A percentile compares a stretch with the other conserved stretches of the same genome.
Evolutionary conservation across 2,113 vertebrate species (phyloP).

Genomic region (Anthoscopus minutus): DNA sequence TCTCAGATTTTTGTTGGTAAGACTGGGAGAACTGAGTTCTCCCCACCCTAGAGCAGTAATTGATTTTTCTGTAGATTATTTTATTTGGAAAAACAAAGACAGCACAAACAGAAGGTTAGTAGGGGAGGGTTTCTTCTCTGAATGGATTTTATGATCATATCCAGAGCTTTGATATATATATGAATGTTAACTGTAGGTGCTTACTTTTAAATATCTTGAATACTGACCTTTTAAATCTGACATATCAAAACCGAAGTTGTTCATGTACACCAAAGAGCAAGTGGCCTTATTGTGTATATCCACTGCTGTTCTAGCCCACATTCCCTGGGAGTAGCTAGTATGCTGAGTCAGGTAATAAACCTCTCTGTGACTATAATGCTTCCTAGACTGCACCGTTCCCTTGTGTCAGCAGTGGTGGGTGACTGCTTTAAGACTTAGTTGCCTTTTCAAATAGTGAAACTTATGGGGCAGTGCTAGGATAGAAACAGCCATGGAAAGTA

Average conservation of each 20-base stretch:
- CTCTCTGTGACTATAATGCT: not conserved
- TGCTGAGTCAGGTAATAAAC: not conserved
- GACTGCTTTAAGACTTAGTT: not conserved
- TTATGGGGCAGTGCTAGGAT: not conserved
- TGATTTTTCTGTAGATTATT: not conserved
- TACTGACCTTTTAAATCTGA: not conserved
- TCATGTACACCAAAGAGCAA: constrained; percentile 41
- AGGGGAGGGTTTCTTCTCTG: not conserved
- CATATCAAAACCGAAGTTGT: not conserved
- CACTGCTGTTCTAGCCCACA: not conserved
- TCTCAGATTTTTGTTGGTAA: not conserved
- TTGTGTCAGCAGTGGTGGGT: not conserved
- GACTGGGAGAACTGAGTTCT: not conserved
- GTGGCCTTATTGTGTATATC: not conserved
- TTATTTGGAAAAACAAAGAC: not conserved
- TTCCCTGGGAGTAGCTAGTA: not conserved
- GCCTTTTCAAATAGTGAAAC: not conserved
- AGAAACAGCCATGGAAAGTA: not conserved
- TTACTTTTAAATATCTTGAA: not conserved
- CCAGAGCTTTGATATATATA: not conserved
- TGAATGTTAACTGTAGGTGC: not conserved
- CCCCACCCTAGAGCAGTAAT: not conserved
- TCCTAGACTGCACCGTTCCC: not conserved
- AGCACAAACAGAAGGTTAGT: not conserved
- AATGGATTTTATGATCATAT: not conserved